Base-by-base conservation (phyloP, 2,888 invertebrate species). In the Noctuana brunneofusca region DNA sequence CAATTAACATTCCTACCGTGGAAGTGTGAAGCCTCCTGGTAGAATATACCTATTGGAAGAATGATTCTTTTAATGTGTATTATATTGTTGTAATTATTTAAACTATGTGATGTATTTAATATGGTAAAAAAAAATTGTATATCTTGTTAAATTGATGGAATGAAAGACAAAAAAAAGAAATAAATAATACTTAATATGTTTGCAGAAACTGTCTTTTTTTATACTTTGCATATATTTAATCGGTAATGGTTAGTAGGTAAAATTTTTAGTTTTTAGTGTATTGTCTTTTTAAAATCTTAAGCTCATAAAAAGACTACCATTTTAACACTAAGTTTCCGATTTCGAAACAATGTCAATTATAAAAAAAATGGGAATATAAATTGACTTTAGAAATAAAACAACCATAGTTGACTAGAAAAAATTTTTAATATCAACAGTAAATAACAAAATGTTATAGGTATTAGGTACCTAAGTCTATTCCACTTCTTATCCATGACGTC, bases 11-110 rank as follows among this genome's bases (percentile, higher is more conserved):
- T 41, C 41, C 41, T 41, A 16, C 41, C 8, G 41, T 20, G 46
- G 18, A 3, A 20, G 20, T 46, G 14, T 46, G 11, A 12, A 8
- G 2, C 46, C 46, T 46, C 14, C 4, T 46, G 46, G 20, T 20
- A 46, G 46, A 46, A 20, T 46, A 46, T 46, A 46, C 46, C 46
- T 46, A 46, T 46, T 46, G 46, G 20, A 20, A 46, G 11, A 20
- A 20, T 20, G 11, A 46, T 46, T 46, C 1, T 20, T 20, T 5
- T 41, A 8, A 41, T 41, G 41, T 20, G 3, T 46, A 8, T 27
- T 27, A 27, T 27, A 46, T 11, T 46, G 18, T 8, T 20, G 12
- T 20, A 20, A 12, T 20, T 46, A 46, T 11, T 20, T 20, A 9
- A 3, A 46, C 0, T 1, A 16, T 20, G 20, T 46, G 12, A 46